Evolutionary conservation across 2,113 vertebrate species (phyloP).

Genomic region (Aegotheles bennettii): DNA sequence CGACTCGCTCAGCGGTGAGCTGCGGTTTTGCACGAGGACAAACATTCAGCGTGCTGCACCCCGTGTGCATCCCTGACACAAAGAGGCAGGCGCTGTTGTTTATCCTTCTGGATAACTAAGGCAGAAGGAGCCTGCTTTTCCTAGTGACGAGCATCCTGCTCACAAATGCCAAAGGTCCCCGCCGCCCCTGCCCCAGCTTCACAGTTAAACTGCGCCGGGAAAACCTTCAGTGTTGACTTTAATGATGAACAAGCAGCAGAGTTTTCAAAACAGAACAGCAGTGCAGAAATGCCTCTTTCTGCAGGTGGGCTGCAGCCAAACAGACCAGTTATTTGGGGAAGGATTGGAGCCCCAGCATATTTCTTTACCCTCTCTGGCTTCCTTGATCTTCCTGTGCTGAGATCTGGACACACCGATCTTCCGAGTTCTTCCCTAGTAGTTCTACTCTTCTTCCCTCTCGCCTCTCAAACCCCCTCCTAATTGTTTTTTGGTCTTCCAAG

Average conservation of each 20-base stretch:
- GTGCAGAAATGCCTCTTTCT: not conserved
- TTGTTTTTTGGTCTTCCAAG: constrained; percentile 16
- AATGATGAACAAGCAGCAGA: not conserved
- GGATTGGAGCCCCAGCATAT: not conserved
- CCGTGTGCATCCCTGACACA: not conserved
- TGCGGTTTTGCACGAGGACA: not conserved
- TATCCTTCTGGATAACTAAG: not conserved
- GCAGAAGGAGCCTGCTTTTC: not conserved
- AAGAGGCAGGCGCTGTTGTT: not conserved
- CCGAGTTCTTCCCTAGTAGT: not conserved
- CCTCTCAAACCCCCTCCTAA: not conserved
- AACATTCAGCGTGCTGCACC: not conserved
- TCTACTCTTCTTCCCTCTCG: not conserved
- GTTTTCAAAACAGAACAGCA: not conserved
- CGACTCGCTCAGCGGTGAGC: not conserved
- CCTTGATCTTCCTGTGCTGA: not conserved
- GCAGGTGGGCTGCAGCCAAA: not conserved
- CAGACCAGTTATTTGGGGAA: not conserved
- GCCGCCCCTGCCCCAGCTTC: not conserved
- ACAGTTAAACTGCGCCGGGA: not conserved
- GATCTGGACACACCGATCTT: not conserved
- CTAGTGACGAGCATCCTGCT: not conserved
- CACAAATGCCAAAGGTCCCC: not conserved
- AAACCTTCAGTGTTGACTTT: not conserved
- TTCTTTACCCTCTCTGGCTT: not conserved